Percentiles rank a stretch among this genome's conserved stretches.
Conservation (phyloP, 2,888 invertebrate genomes). For the Thymelicus sylvestris region DNA sequence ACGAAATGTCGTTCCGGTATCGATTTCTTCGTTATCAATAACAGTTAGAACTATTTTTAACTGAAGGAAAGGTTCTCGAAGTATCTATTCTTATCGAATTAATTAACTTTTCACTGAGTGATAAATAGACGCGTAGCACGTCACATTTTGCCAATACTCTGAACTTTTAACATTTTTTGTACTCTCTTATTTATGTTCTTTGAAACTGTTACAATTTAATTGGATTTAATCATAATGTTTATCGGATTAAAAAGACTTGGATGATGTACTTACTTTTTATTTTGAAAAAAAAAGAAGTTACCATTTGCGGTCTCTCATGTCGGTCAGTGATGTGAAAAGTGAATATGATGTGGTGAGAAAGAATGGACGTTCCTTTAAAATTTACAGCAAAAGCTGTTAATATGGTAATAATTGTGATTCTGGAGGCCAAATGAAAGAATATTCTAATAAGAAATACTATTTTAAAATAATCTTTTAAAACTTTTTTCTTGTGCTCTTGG, state of each 20-base stretch:
- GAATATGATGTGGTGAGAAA: too few relatives aligned
- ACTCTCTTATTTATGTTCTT: not conserved
- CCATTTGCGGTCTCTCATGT: too few relatives aligned
- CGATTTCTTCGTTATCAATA: constrained; percentile 7
- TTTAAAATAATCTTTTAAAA: too few relatives aligned
- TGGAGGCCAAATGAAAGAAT: too few relatives aligned
- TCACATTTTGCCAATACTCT: constrained; percentile 3
- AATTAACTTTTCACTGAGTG: not conserved
- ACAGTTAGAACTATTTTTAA: constrained; percentile 1
- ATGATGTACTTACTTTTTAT: too few relatives aligned
- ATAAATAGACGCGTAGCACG: not conserved
- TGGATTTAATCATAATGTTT: not conserved
- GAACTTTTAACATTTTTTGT: constrained; percentile 4
- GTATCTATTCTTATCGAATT: not conserved
- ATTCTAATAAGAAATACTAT: too few relatives aligned
- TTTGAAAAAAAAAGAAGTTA: too few relatives aligned
- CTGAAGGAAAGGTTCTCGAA: not conserved
- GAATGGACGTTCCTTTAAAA: too few relatives aligned
- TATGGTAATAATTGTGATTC: too few relatives aligned
- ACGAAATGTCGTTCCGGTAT: constrained; percentile 10
- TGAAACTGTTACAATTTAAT: constrained; percentile 7
- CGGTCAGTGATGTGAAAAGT: too few relatives aligned
- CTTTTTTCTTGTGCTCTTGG: too few relatives aligned
- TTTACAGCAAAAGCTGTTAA: too few relatives aligned
- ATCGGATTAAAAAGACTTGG: not conserved